These are phyloP conservation scores for Acestrorhynchus altus DNA, from an alignment of 2,797 vertebrate genomes.

Conservation along the genomic window DNA sequence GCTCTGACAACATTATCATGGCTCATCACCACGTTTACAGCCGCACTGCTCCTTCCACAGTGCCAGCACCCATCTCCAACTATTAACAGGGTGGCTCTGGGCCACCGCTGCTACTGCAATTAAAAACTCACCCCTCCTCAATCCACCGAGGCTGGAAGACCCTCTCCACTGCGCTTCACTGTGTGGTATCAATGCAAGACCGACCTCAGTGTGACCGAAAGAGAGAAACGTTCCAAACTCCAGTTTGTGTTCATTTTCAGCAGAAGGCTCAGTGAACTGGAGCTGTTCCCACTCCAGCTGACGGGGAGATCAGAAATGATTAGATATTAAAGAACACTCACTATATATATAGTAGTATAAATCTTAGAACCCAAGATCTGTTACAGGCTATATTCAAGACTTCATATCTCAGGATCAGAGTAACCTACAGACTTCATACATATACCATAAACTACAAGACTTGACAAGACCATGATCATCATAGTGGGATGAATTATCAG, in stretches of 20 bases:
- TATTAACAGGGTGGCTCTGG: constrained; percentile 1
- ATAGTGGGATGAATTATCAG: no score
- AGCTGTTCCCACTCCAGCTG: no score
- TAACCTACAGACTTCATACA: no score
- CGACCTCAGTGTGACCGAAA: background rate
- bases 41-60: background rate
- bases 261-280: background rate
- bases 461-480: no score
- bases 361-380: no score
- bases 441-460: no score
- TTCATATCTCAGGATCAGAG: no score
- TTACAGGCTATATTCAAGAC: no score
- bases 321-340: no score
- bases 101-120: background rate
- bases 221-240: background rate
- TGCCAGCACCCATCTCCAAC: background rate
- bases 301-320: no score
- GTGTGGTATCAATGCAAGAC: background rate
- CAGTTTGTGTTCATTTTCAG: background rate
- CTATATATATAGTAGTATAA: no score
- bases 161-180: background rate
- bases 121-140: background rate
- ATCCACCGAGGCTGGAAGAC: background rate
- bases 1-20: constrained; percentile 10
- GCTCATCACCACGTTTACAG: constrained; percentile 1